Conservation (phyloP, 1,140 invertebrate species). For the Sycophila sp. region DNA sequence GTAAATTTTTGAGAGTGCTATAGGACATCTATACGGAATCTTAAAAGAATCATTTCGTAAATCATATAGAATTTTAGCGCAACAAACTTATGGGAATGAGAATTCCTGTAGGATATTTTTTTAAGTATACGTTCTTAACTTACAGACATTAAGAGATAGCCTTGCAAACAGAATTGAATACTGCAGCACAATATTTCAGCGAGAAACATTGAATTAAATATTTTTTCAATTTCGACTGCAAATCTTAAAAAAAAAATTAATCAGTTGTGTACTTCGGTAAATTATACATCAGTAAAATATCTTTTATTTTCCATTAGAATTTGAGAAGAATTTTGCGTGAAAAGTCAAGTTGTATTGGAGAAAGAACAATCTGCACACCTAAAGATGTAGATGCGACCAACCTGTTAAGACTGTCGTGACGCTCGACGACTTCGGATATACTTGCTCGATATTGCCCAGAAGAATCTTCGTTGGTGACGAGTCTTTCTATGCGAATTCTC, state of each 20-base stretch:
- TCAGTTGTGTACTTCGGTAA: background rate
- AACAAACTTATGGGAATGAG: background rate
- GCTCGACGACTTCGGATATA: background rate
- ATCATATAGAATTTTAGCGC: background rate
- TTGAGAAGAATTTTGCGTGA: background rate
- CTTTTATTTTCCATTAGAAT: background rate
- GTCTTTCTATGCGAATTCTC: background rate
- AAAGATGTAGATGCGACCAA: background rate
- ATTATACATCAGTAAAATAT: background rate
- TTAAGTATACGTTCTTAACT: conserved; percentile 5
- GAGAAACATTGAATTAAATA: conserved; percentile 27
- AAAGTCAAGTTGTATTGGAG: no score
- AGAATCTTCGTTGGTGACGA: background rate
- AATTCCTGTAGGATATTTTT: background rate
- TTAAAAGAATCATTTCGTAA: background rate
- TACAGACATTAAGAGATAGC: conserved; percentile 12
- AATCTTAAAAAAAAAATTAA: conserved; percentile 23
- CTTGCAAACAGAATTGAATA: conserved; percentile 32
- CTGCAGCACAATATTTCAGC: conserved; percentile 13
- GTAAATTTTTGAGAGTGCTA: no score
- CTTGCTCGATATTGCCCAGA: no score
- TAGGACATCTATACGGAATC: no score
- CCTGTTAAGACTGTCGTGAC: conserved; percentile 22
- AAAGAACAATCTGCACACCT: background rate
- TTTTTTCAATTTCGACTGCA: conserved; percentile 16